A percentile compares a stretch with the other conserved stretches of the same genome.
phyloP scores from a whole-genome alignment of 2,888 invertebrate species.

The Prosapia bicincta region DNA sequence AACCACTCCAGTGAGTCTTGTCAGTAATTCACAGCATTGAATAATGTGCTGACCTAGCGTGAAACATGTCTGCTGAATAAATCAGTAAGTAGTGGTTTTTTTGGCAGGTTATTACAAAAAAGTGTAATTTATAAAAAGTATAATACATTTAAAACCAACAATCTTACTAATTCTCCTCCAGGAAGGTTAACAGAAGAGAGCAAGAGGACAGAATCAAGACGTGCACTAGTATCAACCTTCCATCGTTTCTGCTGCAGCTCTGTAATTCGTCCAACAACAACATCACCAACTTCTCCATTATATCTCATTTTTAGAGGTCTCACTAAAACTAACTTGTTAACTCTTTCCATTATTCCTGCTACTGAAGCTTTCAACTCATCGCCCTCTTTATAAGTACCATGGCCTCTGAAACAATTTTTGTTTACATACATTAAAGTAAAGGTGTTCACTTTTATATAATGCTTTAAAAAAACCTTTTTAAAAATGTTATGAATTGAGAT shows the following conservation, averaged over 20 bases:
- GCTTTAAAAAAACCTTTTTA: too few relatives aligned
- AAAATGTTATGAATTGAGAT: too few relatives aligned
- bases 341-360: constrained; percentile 90
- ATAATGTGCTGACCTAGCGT: too few relatives aligned
- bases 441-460: too few relatives aligned
- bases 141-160: too few relatives aligned
- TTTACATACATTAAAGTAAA: background rate
- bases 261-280: constrained; percentile 89
- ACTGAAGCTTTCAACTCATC: constrained; percentile 87
- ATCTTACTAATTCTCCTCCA: constrained; percentile 85
- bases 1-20: too few relatives aligned
- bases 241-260: constrained; percentile 93
- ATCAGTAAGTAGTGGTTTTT: too few relatives aligned
- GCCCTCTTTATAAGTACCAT: constrained; percentile 88
- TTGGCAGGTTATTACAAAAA: too few relatives aligned
- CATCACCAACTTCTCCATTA: constrained; percentile 93
- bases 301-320: constrained; percentile 88
- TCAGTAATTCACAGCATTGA: too few relatives aligned
- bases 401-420: constrained; percentile 64
- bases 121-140: too few relatives aligned
- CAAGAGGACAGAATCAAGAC: constrained; percentile 80
- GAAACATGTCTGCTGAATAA: too few relatives aligned
- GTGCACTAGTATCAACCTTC: constrained; percentile 93
- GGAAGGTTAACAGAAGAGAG: constrained; percentile 95
- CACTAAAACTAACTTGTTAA: constrained; percentile 92